Evolutionary conservation across 2,797 vertebrate genomes (phyloP).

Genomic region (Propithecus perrieri): DNA sequence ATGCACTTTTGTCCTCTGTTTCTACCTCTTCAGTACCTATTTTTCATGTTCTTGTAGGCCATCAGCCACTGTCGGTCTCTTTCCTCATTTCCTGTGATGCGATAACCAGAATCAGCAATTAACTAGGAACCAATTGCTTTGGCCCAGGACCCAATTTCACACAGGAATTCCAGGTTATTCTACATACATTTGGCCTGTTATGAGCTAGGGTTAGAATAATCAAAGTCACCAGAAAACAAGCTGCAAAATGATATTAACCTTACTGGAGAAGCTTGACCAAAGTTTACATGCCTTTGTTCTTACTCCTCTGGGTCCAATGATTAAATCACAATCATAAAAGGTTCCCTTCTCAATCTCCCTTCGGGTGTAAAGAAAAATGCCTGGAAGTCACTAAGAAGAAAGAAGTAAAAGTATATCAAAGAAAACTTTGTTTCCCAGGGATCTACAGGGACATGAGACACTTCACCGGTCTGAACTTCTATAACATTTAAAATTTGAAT

Average conservation of each 20-base stretch:
- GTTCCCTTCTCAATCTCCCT: background rate
- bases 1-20: background rate
- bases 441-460: background rate
- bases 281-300: slow-evolving; percentile 11
- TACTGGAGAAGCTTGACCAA: background rate
- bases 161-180: background rate
- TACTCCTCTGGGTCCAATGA: background rate
- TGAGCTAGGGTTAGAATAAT: background rate
- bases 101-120: background rate
- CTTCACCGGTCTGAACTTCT: background rate
- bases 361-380: background rate
- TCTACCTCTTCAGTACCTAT: background rate
- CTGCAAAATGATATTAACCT: background rate
- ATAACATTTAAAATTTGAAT: background rate
- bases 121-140: background rate
- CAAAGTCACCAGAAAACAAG: slow-evolving; percentile 9
- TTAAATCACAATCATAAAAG: background rate
- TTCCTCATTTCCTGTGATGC: background rate
- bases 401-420: slow-evolving; percentile 13
- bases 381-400: background rate
- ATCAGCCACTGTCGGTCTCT: background rate
- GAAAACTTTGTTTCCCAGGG: background rate
- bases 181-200: background rate
- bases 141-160: background rate
- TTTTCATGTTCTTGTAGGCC: background rate